Evolutionary conservation across 2,113 vertebrate genomes (phyloP), one percentile per base, ranked within the genome.

Genomic region (Galeopterus variegatus): DNA sequence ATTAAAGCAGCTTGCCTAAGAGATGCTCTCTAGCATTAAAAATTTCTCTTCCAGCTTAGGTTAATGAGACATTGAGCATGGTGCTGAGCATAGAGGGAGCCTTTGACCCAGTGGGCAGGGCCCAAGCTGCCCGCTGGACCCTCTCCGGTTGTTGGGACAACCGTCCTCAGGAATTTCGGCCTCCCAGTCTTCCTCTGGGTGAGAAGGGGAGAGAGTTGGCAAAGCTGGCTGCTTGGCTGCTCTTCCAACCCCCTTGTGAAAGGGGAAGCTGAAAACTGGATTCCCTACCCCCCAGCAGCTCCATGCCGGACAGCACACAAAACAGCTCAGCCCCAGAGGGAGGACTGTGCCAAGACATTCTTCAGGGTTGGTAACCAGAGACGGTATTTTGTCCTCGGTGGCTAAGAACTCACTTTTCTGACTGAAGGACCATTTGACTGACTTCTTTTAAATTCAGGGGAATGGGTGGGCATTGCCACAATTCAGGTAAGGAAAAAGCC

Each of bases 321-420:
- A 95, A 97, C 94, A 97, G 96, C 97, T 94, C 96, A 95, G 98
- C 97, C 98, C 98, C 98, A 97, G 98, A 97, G 98, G 97, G 97
- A 97, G 98, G 97, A 98, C 96, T 94, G 94, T 98, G 97, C 98
- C 98, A 97, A 95, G 93, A 97, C 98, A 98, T 97, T 98, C 97
- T 88, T 93, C 94, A 93, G 97, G 97, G 96, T n/a, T 95, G 75
- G 97, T 97, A 98, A 97, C 98, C 91, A 15, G 97, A 98, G 96
- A 98, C 95, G 94, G 97, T 98, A 97, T 98, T 98, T 97, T 98
- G 97, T 93, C 90, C 90, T 77, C 52, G n/a, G 96, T 3, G 79
- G 88, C 92, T 97, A 92, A 97, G 52, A 95, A 97, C 97, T 97
- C 81, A 96, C 90, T 97, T 96, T 96, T 97, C 60, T 75, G 94